Evolutionary conservation across 2,888 invertebrate species (phyloP).

Genomic region (Troides helena): DNA sequence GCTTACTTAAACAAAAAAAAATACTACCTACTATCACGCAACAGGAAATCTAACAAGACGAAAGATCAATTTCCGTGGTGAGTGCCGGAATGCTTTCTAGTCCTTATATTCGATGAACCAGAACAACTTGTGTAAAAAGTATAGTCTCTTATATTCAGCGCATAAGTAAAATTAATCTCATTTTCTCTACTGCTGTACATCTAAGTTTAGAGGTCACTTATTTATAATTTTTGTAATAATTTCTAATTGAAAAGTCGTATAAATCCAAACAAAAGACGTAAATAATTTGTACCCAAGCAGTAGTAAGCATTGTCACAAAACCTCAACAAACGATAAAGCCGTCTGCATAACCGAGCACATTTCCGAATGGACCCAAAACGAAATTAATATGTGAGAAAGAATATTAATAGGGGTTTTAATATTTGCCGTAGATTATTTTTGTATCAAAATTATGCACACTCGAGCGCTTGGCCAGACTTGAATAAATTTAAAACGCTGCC

Average conservation of each 20-base stretch:
- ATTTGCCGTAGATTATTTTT: conserved; percentile 72
- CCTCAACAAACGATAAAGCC: conserved; percentile 28
- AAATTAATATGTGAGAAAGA: conserved; percentile 34
- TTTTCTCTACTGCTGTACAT: too few relatives aligned
- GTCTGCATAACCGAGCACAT: conserved; percentile 24
- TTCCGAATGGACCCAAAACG: conserved; percentile 27
- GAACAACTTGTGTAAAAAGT: too few relatives aligned
- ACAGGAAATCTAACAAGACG: conserved; percentile 63
- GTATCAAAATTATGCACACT: conserved; percentile 79
- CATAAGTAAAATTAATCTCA: too few relatives aligned
- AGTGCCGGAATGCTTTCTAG: background rate
- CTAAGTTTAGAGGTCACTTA: too few relatives aligned
- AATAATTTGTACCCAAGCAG: conserved; percentile 35
- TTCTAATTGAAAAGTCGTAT: too few relatives aligned
- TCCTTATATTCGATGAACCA: too few relatives aligned
- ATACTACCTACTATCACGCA: conserved; percentile 43
- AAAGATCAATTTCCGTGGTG: conserved; percentile 61
- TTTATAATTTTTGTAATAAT: too few relatives aligned
- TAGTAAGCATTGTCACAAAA: conserved; percentile 19
- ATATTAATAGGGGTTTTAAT: conserved; percentile 69
- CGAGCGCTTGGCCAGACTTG: conserved; percentile 68
- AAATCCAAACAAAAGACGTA: background rate
- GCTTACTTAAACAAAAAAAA: too few relatives aligned
- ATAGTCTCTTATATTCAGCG: too few relatives aligned
- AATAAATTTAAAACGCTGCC: conserved; percentile 72